Percentiles rank a stretch among this genome's conserved stretches.
Conservation (phyloP, 2,113 vertebrate species). For the Acinonyx jubatus region DNA sequence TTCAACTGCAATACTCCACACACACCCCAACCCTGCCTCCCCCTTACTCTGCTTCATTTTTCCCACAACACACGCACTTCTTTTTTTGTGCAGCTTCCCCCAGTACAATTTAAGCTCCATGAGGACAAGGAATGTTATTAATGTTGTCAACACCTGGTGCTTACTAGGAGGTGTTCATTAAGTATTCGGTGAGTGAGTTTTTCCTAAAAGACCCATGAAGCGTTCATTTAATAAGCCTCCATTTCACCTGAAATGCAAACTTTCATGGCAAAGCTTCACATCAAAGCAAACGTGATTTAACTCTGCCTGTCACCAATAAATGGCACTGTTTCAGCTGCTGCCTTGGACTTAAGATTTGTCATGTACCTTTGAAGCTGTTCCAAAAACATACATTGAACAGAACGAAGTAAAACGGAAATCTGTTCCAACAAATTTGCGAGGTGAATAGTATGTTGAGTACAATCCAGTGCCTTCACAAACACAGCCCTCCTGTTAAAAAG, state of each 20-base stretch:
- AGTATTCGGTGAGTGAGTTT: not conserved
- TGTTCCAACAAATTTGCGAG: not conserved
- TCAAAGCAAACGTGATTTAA: not conserved
- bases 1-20: not conserved
- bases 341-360: not conserved
- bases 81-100: not conserved
- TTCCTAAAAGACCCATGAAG: not conserved
- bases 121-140: not conserved
- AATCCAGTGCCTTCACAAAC: not conserved
- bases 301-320: conserved; percentile 11
- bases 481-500: not conserved
- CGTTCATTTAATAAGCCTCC: conserved; percentile 4
- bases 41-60: not conserved
- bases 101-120: not conserved
- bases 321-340: not conserved
- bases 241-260: not conserved
- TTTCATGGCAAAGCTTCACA: not conserved
- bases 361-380: not conserved
- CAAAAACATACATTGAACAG: not conserved
- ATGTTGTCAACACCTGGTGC: not conserved
- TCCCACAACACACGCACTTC: not conserved
- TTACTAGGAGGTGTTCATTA: not conserved
- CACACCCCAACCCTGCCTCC: not conserved
- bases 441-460: not conserved
- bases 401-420: not conserved